A percentile compares a stretch with the other conserved stretches of the same genome.
Evolutionary conservation across 2,888 invertebrate genomes (phyloP).

Genomic region (Oeneis ivallda): DNA sequence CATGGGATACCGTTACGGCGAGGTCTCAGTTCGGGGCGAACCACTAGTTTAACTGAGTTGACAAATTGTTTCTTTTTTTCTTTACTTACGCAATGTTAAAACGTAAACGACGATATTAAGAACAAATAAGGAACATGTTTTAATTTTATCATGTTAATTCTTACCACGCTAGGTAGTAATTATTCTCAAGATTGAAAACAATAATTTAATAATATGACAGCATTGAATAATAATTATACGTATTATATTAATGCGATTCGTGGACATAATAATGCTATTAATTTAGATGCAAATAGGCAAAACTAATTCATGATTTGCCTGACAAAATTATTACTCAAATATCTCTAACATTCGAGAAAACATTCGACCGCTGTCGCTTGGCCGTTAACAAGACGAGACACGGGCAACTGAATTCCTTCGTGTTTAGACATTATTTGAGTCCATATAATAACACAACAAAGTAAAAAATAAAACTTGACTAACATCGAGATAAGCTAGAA

Average conservation of each 20-base stretch:
- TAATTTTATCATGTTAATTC: not conserved
- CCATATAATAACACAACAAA: constrained; percentile 68
- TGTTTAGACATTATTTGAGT: constrained; percentile 64
- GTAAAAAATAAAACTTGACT: constrained; percentile 74
- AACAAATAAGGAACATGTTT: not conserved
- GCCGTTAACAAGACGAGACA: constrained; percentile 23
- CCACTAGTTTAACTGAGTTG: no score
- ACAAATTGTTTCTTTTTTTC: no score
- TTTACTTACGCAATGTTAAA: no score
- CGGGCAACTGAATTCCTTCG: constrained; percentile 48
- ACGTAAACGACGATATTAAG: no score
- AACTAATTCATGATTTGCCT: constrained; percentile 22
- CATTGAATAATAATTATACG: constrained; percentile 20
- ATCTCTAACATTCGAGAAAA: constrained; percentile 22
- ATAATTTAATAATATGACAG: constrained; percentile 14
- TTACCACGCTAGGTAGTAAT: not conserved
- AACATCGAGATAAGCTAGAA: constrained; percentile 78
- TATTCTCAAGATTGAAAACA: constrained; percentile 4
- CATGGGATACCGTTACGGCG: no score
- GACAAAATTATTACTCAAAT: constrained; percentile 24
- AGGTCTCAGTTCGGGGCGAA: no score
- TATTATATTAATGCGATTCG: constrained; percentile 11
- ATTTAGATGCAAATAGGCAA: constrained; percentile 24
- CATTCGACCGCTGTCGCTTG: constrained; percentile 16
- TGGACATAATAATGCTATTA: constrained; percentile 20